Percentiles rank a stretch among this genome's conserved stretches.
Evolutionary conservation across 1,140 invertebrate species (phyloP).

Genomic region (Ericerus pela): DNA sequence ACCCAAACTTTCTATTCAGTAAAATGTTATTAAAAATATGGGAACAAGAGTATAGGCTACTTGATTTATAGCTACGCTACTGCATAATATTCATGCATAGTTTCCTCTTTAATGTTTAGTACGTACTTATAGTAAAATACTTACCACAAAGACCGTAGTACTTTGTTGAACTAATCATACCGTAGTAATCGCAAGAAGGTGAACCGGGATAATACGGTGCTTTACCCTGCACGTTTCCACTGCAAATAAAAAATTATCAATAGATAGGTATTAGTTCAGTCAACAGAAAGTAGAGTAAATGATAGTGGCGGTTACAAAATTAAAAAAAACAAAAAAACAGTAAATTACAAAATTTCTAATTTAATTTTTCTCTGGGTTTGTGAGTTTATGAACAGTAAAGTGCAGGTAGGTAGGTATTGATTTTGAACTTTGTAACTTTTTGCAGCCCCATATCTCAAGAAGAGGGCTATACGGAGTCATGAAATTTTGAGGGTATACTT

Average conservation of each 20-base stretch:
- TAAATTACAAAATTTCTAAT: too few species aligned
- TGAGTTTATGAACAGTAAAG: too few species aligned
- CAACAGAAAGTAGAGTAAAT: neutral
- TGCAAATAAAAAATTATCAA: constrained; percentile 26
- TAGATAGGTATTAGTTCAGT: neutral
- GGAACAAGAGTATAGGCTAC: too few species aligned
- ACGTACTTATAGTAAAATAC: constrained; percentile 28
- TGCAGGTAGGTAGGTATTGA: too few species aligned
- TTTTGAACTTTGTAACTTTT: too few species aligned
- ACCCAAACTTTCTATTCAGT: too few species aligned
- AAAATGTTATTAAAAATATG: too few species aligned
- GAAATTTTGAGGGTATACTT: too few species aligned
- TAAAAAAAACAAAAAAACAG: constrained; percentile 1
- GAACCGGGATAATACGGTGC: constrained; percentile 56
- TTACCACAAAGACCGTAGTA: constrained; percentile 63
- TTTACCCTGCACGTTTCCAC: constrained; percentile 58
- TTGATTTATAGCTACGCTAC: neutral
- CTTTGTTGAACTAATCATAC: constrained; percentile 48
- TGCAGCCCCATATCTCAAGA: too few species aligned
- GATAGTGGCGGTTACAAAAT: neutral
- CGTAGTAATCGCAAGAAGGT: constrained; percentile 50
- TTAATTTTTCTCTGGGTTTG: too few species aligned
- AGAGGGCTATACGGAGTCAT: too few species aligned
- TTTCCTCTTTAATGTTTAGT: neutral
- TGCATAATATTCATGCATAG: neutral